Percentiles rank a stretch among this genome's conserved stretches.
Conservation (phyloP, 64 coral and sea anemone species). For the Anthopleura sola region DNA sequence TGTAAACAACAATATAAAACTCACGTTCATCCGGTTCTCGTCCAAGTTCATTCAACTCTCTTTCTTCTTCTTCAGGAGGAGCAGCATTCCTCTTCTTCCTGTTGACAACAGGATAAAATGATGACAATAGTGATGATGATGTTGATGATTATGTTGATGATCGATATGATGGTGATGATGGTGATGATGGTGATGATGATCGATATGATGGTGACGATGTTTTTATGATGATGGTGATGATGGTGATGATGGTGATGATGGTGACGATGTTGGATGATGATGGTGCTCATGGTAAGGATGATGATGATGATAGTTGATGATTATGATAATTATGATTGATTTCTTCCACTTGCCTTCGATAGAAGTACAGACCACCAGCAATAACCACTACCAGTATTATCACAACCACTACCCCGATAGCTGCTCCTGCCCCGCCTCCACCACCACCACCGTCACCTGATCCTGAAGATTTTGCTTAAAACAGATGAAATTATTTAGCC, state of each 20-base stretch:
- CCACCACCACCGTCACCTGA: background rate
- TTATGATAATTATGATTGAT: background rate
- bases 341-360: background rate
- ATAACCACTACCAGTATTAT: background rate
- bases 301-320: background rate
- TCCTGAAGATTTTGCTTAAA: background rate
- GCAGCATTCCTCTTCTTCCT: background rate
- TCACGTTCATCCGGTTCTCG: background rate
- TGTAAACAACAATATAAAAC: background rate
- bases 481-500: too few species aligned
- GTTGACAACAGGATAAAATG: background rate
- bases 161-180: too few species aligned
- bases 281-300: background rate
- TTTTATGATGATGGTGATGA: background rate
- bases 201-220: too few species aligned
- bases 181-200: too few species aligned
- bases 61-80: background rate
- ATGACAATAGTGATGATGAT: too few species aligned
- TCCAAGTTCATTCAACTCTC: background rate
- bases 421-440: background rate
- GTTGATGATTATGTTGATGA: too few species aligned
- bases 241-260: background rate
- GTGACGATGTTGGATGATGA: background rate
- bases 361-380: background rate
- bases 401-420: background rate